phyloP scores from a whole-genome alignment of 2,888 invertebrate genomes.

The Phengaris alcon region DNA sequence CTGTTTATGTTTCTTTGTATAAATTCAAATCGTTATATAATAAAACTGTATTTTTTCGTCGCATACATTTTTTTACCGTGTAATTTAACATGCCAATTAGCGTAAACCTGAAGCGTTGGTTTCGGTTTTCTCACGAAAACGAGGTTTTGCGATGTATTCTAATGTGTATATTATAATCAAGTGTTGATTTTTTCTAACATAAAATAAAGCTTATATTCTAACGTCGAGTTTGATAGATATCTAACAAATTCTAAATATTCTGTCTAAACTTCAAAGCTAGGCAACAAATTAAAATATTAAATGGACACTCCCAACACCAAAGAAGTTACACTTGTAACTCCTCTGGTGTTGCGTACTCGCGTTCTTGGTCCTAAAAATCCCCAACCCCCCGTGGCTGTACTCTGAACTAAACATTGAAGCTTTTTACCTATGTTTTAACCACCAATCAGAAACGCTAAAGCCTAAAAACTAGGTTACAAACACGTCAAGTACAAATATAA shows the following conservation, averaged over 20 bases:
- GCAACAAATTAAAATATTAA: background rate
- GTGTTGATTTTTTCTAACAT: background rate
- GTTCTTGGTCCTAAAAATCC: no score
- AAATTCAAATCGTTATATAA: slow-evolving; percentile 3
- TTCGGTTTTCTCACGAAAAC: slow-evolving; percentile 21
- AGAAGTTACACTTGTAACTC: no score
- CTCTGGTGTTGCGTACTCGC: no score
- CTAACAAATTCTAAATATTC: background rate
- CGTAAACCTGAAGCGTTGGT: background rate
- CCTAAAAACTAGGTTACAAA: background rate
- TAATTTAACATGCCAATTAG: slow-evolving; percentile 5
- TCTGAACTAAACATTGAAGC: no score
- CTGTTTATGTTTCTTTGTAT: background rate
- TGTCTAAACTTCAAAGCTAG: background rate
- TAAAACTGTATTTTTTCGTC: slow-evolving; percentile 7
- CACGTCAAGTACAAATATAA: background rate
- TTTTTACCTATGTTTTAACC: no score
- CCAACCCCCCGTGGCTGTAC: no score
- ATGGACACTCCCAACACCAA: no score
- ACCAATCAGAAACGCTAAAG: background rate
- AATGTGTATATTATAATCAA: background rate
- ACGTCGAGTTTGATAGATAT: background rate
- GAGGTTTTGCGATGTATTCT: background rate
- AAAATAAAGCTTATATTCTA: background rate
- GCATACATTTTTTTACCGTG: slow-evolving; percentile 2